phyloP scores from a whole-genome alignment of 2,113 vertebrate genomes.

The Alces alces region DNA sequence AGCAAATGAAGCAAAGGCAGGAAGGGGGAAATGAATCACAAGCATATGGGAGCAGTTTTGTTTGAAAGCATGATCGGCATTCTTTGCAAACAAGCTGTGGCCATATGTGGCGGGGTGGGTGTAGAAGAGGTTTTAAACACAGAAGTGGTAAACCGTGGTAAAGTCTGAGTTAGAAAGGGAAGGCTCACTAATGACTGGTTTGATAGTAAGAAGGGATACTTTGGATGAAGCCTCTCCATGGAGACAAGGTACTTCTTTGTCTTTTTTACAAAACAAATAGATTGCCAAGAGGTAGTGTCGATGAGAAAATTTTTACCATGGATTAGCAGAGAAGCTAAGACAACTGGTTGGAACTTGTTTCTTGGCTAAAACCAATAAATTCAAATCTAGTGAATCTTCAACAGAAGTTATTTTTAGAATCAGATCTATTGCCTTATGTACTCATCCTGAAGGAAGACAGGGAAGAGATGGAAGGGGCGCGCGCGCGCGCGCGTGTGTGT shows the following conservation, averaged over 20 bases:
- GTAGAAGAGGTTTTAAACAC: background rate
- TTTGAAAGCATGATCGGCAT: slow-evolving; percentile 59
- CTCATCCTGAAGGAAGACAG: background rate
- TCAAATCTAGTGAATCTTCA: background rate
- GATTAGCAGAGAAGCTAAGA: background rate
- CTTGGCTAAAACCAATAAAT: slow-evolving; percentile 18
- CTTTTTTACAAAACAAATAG: background rate
- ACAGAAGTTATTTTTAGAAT: background rate
- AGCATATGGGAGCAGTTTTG: slow-evolving; percentile 61
- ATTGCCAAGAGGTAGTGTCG: background rate
- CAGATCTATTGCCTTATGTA: background rate
- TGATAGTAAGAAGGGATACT: background rate
- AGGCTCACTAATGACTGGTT: background rate
- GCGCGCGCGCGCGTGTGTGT: background rate
- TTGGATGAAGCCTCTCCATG: background rate
- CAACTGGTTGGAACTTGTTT: background rate
- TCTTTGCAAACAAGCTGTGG: slow-evolving; percentile 69
- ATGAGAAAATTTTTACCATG: background rate
- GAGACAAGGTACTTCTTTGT: background rate
- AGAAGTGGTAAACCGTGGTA: background rate
- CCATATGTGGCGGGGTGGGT: slow-evolving; percentile 29
- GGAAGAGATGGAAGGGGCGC: background rate
- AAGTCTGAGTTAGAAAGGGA: background rate
- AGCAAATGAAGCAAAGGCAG: slow-evolving; percentile 53
- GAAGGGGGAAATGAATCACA: slow-evolving; percentile 49